phyloP scores from a whole-genome alignment of 1,140 invertebrate genomes.

The Bombyx mandarina region DNA sequence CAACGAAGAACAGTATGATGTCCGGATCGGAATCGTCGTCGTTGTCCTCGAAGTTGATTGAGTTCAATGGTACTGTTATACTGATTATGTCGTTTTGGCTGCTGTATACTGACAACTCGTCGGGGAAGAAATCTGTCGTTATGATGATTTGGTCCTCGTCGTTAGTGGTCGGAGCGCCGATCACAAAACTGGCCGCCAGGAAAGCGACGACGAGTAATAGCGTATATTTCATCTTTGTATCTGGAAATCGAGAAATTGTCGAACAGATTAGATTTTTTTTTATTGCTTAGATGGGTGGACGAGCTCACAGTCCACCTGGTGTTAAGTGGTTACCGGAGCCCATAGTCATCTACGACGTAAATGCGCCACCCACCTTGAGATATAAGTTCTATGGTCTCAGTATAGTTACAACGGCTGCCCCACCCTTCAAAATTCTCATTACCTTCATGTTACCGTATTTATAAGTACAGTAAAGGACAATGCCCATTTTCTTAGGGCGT shows the following conservation, averaged over 20 bases:
- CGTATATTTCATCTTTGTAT: constrained; percentile 15
- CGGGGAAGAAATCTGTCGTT: constrained; percentile 23
- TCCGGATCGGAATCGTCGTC: constrained; percentile 15
- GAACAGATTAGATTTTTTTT: background rate
- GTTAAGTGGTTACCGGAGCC: too few relatives aligned
- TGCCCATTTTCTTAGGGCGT: too few relatives aligned
- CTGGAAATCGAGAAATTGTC: constrained; percentile 8
- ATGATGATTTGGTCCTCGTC: constrained; percentile 22
- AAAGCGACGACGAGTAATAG: constrained; percentile 12
- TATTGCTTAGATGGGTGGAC: too few relatives aligned
- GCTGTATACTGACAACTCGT: constrained; percentile 27
- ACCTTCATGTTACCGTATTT: background rate
- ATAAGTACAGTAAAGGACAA: background rate
- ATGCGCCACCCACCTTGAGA: too few relatives aligned
- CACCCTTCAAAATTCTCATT: background rate
- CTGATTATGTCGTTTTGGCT: constrained; percentile 41
- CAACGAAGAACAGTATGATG: constrained; percentile 28
- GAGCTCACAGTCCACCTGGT: too few relatives aligned
- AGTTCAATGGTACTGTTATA: constrained; percentile 37
- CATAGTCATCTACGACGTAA: too few relatives aligned
- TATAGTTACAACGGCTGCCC: too few relatives aligned
- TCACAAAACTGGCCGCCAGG: constrained; percentile 12
- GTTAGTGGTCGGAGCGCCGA: constrained; percentile 17
- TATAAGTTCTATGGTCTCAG: too few relatives aligned
- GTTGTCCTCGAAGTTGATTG: constrained; percentile 35